Conservation (phyloP, 2,113 vertebrate species). For the Forbesichthys agassizii region DNA sequence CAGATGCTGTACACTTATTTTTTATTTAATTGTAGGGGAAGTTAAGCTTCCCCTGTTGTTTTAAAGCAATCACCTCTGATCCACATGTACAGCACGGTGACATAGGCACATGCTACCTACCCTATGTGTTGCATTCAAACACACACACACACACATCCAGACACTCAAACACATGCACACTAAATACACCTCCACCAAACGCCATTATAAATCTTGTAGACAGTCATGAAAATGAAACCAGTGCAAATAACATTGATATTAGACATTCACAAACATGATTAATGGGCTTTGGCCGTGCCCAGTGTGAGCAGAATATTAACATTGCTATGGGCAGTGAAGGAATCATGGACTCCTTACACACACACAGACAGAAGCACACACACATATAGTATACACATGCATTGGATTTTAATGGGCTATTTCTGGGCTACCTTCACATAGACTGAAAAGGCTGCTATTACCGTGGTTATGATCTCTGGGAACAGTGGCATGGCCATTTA, state of each 20-base stretch:
- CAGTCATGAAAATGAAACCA: constrained; percentile 77
- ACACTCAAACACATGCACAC: constrained; percentile 19
- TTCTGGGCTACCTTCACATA: constrained; percentile 17
- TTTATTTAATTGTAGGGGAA: too few relatives aligned
- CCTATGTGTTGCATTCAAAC: constrained; percentile 41
- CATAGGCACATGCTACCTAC: constrained; percentile 58
- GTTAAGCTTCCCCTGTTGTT: too few relatives aligned
- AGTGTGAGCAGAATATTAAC: constrained; percentile 74
- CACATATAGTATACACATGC: constrained; percentile 11
- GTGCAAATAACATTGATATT: constrained; percentile 74
- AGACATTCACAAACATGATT: constrained; percentile 79
- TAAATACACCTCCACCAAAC: constrained; percentile 51
- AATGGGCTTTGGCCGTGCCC: constrained; percentile 65
- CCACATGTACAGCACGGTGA: constrained; percentile 59
- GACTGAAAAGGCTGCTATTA: constrained; percentile 19
- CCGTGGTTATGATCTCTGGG: constrained; percentile 21
- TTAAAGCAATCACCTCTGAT: neutral
- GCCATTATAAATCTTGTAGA: constrained; percentile 77
- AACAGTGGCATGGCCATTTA: constrained; percentile 24
- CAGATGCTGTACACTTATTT: too few relatives aligned
- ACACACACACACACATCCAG: constrained; percentile 17
- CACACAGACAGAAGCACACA: constrained; percentile 18
- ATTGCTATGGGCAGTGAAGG: constrained; percentile 50
- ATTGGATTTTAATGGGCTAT: constrained; percentile 37
- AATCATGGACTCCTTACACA: constrained; percentile 44